Evolutionary conservation across 2,888 invertebrate genomes (phyloP).

Genomic region (Apocheima hispidaria): DNA sequence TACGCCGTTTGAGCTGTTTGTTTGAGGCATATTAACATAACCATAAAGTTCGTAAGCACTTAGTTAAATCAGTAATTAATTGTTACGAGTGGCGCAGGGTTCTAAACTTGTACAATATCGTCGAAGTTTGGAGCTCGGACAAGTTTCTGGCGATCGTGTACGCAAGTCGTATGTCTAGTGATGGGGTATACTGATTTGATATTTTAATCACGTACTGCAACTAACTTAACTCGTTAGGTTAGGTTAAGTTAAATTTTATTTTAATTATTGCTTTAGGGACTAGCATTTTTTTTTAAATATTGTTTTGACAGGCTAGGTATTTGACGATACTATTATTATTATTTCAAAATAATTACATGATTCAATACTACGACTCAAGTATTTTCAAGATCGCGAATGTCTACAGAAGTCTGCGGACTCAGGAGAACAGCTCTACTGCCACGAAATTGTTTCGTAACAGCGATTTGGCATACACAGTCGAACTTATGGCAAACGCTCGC

Average conservation of each 20-base stretch:
- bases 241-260: too few species aligned
- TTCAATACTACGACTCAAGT: neutral
- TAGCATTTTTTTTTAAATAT: too few species aligned
- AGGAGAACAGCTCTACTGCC: slow-evolving; percentile 11
- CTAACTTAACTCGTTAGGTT: too few species aligned
- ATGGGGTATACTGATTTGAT: slow-evolving; percentile 8
- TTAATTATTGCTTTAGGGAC: too few species aligned
- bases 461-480: slow-evolving; percentile 45
- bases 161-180: slow-evolving; percentile 35
- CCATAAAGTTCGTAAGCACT: slow-evolving; percentile 48
- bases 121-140: slow-evolving; percentile 53
- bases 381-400: neutral
- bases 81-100: slow-evolving; percentile 55
- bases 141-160: slow-evolving; percentile 46
- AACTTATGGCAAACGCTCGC: slow-evolving; percentile 34
- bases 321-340: too few species aligned
- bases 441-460: slow-evolving; percentile 35
- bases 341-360: too few species aligned
- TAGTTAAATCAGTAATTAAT: slow-evolving; percentile 66
- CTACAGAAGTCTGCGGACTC: neutral
- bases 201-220: too few species aligned
- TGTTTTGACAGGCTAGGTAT: too few species aligned
- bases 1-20: slow-evolving; percentile 13
- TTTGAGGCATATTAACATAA: slow-evolving; percentile 24
- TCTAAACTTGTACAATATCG: slow-evolving; percentile 68